Evolutionary conservation across 2,888 invertebrate genomes (phyloP), one percentile per base, ranked within the genome.

Genomic region (Lingula anatina): DNA sequence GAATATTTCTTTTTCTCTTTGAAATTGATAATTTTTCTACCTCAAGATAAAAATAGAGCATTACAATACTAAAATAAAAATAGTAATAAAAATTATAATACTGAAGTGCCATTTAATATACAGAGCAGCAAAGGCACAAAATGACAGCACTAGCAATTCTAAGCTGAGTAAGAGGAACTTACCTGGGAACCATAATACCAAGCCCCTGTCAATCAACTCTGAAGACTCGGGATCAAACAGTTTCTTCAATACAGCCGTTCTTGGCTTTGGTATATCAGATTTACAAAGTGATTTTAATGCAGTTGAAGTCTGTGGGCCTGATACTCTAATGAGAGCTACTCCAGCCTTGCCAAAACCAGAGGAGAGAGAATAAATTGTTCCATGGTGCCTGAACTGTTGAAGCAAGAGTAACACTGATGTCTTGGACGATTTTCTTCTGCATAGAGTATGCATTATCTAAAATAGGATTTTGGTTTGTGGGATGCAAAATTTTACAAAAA

Each of bases 111-210:
- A 23, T 3, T 31, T 15, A n/a, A 1, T 20, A 46, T 44, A 20
- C 46, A 46, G 18, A n/a, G 4, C n/a, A 43, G 44, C 41, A 21
- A n/a, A n/a, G n/a, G n/a, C n/a, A n/a, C n/a, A n/a, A n/a, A n/a
- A n/a, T n/a, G n/a, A n/a, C n/a, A n/a, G n/a, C n/a, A n/a, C n/a
- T n/a, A n/a, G n/a, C n/a, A n/a, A n/a, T n/a, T n/a, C n/a, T n/a
- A n/a, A n/a, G n/a, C n/a, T n/a, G n/a, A n/a, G n/a, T n/a, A 25
- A 31, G 12, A 31, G 25, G 5, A 2, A 56, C 54, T 64, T 78
- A 87, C 87, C 86, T 65, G 88, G 88, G 81, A 90, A 89, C 86
- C 87, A 90, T 1, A 90, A 68, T 1, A 89, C 80, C 39, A 91
- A 61, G 18, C 75, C 77, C 51, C 81, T 83, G 68, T 91, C 91